Evolutionary conservation across 2,888 invertebrate genomes (phyloP), one percentile per base, ranked within the genome.

Genomic region (Xanthorhoe designata): DNA sequence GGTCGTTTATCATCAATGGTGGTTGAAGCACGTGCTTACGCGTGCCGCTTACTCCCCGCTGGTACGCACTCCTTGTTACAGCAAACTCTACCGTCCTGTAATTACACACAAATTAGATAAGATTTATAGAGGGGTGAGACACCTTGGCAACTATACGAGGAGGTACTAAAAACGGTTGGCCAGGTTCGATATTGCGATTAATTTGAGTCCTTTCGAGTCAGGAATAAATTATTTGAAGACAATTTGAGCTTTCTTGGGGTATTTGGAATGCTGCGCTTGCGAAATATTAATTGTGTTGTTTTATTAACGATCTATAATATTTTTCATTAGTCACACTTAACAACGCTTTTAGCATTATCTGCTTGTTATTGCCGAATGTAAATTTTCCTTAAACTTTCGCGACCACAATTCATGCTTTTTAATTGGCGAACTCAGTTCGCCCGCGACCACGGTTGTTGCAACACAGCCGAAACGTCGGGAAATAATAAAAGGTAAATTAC

Each of bases 81-180:
- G 79, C 83, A 89, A 89, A 89, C 91, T 89, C 88, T 87, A 84
- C 91, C 86, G 87, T 88, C 87, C 91, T 91, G 91, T 93, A 93
- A 93, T 93, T 92, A 93, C 93, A 92, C 92, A 93, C 92, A 93
- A 93, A 93, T 93, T 93, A 93, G 92, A 91, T 90, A 92, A 93
- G 92, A 93, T 93, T 93, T 93, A 93, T 92, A 82, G 92, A 88
- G 91, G 93, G 93, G 92, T 89, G 89, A 87, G 89, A 91, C 92
- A 93, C 92, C 92, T 93, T 92, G 87, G 92, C 89, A 93, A 93
- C 93, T 91, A 90, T 88, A 61, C 60, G 52, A 85, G 86, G 85
- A 87, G 89, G 89, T 90, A 92, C 90, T 90, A 91, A 91, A 92
- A 92, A 92, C 88, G 91, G 88, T 87, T 87, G 89, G 90, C 88